Evolutionary conservation across 2,797 vertebrate genomes (phyloP).

Genomic region (Sebastes baramenuke): DNA sequence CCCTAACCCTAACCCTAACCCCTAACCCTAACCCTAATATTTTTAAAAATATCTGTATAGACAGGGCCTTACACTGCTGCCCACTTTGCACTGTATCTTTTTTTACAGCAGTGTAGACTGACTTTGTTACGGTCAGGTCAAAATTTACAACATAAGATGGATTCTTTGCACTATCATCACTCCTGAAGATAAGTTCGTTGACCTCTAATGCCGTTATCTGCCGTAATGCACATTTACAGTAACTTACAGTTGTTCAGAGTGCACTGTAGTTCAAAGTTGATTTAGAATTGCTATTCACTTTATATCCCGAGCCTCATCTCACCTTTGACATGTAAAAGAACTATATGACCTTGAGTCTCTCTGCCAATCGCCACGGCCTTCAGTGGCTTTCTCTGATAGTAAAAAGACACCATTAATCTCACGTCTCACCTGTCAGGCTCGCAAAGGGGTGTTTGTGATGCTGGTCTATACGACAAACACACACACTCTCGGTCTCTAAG

Average conservation of each 20-base stretch:
- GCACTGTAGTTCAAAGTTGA: background rate
- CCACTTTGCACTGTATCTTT: background rate
- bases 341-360: conserved; percentile 28
- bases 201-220: background rate
- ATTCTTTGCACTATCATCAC: background rate
- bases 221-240: background rate
- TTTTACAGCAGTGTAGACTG: background rate
- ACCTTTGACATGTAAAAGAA: conserved; percentile 46
- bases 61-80: background rate
- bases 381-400: conserved; percentile 41
- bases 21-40: no score
- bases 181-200: background rate
- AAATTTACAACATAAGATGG: background rate
- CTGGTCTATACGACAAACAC: conserved; percentile 22
- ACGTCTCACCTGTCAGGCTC: conserved; percentile 50
- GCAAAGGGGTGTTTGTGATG: conserved; percentile 48
- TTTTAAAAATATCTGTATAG: no score
- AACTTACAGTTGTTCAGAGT: background rate
- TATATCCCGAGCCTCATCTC: conserved; percentile 22
- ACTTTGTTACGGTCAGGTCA: background rate
- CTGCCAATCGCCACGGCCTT: conserved; percentile 32
- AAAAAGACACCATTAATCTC: conserved; percentile 70
- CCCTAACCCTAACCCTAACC: no score
- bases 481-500: conserved; percentile 45
- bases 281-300: conserved; percentile 24